Evolutionary conservation across 1,140 invertebrate genomes (phyloP), one percentile per base, ranked within the genome.

Genomic region (Mesaphorura yosii): DNA sequence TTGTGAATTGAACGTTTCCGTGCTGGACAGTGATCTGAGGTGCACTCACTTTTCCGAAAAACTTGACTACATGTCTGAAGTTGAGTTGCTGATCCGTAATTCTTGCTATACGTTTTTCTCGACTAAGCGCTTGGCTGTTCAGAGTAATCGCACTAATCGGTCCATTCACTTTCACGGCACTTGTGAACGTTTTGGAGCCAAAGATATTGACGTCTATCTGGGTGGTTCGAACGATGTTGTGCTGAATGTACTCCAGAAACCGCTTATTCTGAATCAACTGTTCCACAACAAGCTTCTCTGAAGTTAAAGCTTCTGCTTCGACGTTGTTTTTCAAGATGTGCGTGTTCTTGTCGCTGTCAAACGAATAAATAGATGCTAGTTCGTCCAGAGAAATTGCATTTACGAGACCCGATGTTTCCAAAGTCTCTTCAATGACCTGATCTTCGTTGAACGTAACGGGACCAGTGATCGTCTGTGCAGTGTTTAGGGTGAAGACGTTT

Each of bases 311-410:
- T 5, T 52, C 39, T 14, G 27, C 20, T 17, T 39, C 25, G 2
- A 34, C 26, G n/a, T 39, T 22, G 5, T 23, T 17, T 19, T 44
- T n/a, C 5, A 55, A 7, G 10, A 54, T 31, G 23, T 55, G 53
- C 1, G 37, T 29, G 15, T 29, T 22, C 34, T 40, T 34, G n/a
- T n/a, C n/a, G n/a, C n/a, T n/a, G 37, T 48, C 6, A 17, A 53
- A 56, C 4, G 47, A 50, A 48, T 56, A 56, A 2, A 44, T 19
- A 1, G 7, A 14, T 3, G 39, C n/a, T 15, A 56, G 28, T 26
- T 29, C 14, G 5, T 3, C 15, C 5, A 56, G 12, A 40, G 40
- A 34, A 2, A 51, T 25, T 14, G 17, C 20, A 29, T 56, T 56
- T 20, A 56, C 28, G 25, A 14, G 3, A 14, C 22, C 48, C 45